Percentiles rank a stretch among this genome's conserved stretches.
Conservation (phyloP, 2,797 vertebrate genomes). For the Arctocebus calabarensis region DNA sequence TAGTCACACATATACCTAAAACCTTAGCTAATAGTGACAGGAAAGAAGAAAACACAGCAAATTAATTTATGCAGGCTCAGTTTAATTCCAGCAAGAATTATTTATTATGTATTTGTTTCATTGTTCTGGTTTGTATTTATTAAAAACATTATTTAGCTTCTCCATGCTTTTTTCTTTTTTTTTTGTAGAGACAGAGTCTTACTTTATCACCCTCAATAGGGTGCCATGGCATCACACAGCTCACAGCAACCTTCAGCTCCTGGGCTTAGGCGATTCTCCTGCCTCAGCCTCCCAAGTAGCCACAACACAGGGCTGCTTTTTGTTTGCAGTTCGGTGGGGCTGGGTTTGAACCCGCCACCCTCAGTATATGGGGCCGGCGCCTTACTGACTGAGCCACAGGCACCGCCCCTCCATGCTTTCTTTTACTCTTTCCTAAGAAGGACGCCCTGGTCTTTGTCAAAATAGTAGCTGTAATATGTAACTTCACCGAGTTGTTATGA, state of each 20-base stretch:
- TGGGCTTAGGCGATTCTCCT: no score
- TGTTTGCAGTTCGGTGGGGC: no score
- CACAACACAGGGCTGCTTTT: no score
- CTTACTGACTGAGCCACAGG: no score
- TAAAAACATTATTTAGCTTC: background rate
- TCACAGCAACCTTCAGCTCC: no score
- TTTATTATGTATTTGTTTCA: background rate
- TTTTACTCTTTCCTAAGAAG: background rate
- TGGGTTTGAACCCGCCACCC: no score
- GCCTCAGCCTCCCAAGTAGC: no score
- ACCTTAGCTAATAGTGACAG: background rate
- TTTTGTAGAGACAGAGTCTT: no score
- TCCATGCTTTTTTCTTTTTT: background rate
- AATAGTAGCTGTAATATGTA: background rate
- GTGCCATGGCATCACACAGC: no score
- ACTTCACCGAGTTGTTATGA: background rate
- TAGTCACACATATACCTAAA: background rate
- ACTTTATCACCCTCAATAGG: no score
- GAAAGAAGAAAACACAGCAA: background rate
- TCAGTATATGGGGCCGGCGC: no score
- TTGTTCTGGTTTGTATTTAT: background rate
- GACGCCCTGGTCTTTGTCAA: background rate
- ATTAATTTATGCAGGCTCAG: background rate
- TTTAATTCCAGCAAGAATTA: background rate
- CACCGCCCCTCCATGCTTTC: background rate